Evolutionary conservation across 2,888 invertebrate genomes (phyloP), one percentile per base, ranked within the genome.

Genomic region (Coenonympha arcania): DNA sequence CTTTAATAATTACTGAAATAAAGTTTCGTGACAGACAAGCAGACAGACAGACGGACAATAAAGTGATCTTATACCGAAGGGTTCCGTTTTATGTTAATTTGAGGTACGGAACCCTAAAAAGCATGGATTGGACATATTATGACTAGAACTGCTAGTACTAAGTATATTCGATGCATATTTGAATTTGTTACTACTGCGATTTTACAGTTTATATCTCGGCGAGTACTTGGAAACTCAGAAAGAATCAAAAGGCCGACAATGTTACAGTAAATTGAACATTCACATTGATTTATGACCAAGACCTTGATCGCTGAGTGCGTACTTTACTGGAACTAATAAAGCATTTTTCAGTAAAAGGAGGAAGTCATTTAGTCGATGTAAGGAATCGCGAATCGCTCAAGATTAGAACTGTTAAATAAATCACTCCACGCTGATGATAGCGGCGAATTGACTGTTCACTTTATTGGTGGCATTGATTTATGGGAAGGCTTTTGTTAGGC

Each of bases 401-500:
- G 44, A 44, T 44, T 24, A 34, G 11, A 44, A 16, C 22, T 18
- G 44, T 34, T 44, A 44, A 34, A 44, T 44, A 34, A 44, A 44
- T 44, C 44, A 44, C 44, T 34, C 24, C 4, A 13, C 24, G n/a
- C 16, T 44, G 44, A 44, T 50, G 39, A 40, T 45, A 33, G 40
- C 40, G 40, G 44, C 34, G 26, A 40, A 50, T 44, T 45, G 50
- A 50, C 39, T 40, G 39, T 33, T 50, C 50, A 26, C 45, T 40
- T 50, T 45, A 49, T 44, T 44, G 50, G 19, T 24, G 40, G 40
- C 40, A 34, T 39, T 50, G 50, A 49, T 43, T 36, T 43, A 49
- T 43, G 30, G 43, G 16, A 18, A 36, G 30, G 49, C 37, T 43
- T 49, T 49, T 43, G 37, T 43, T 8, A 13, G 31, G 30, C 9